Percentiles rank a stretch among this genome's conserved stretches.
phyloP scores from a whole-genome alignment of 1,140 invertebrate species.

The Acromyrmex heyeri region DNA sequence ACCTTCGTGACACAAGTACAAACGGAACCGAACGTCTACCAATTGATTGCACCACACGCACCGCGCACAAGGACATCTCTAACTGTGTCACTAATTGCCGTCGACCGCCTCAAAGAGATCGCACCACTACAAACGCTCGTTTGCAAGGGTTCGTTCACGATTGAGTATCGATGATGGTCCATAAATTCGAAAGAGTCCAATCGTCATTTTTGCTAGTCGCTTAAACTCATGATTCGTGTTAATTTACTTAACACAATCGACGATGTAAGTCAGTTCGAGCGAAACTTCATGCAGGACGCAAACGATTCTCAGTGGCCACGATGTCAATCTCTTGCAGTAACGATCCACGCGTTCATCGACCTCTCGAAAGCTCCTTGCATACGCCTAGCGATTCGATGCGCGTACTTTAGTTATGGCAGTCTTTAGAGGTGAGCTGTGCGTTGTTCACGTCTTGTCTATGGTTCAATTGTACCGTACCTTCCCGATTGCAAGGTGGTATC shows the following conservation, averaged over 20 bases:
- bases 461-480: conserved; percentile 18
- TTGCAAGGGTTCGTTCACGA: conserved; percentile 5
- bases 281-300: background rate
- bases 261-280: background rate
- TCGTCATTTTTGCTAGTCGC: conserved; percentile 22
- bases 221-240: conserved; percentile 14
- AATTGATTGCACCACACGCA: conserved; percentile 37
- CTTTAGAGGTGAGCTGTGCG: conserved; percentile 7
- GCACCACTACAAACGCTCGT: conserved; percentile 14
- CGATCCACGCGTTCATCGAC: conserved; percentile 28
- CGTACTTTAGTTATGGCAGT: conserved; percentile 23
- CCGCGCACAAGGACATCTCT: conserved; percentile 47
- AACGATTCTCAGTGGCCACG: background rate
- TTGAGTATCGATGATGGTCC: background rate
- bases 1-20: conserved; percentile 48
- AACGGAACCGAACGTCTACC: conserved; percentile 16
- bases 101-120: conserved; percentile 25
- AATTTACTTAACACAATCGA: background rate
- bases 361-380: background rate
- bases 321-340: conserved; percentile 11
- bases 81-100: conserved; percentile 48
- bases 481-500: conserved; percentile 1
- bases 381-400: conserved; percentile 27
- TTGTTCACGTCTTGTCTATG: conserved; percentile 23
- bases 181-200: conserved; percentile 2